Evolutionary conservation across 2,113 vertebrate species (phyloP).

Genomic region (Antechinus stuartii): DNA sequence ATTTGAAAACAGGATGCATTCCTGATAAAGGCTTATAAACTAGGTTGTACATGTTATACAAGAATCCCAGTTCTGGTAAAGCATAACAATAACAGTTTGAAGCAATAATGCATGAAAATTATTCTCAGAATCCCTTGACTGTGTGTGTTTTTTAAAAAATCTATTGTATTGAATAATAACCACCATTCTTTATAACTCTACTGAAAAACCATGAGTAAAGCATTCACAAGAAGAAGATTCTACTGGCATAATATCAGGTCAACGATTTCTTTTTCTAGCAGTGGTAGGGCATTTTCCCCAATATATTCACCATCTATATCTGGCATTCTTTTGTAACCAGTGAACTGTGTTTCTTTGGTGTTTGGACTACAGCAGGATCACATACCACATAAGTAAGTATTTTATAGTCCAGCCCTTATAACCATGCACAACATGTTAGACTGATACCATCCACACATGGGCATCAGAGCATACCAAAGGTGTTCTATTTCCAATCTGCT

Average conservation of each 20-base stretch:
- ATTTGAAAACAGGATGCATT: background rate
- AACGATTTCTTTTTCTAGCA: conserved; percentile 40
- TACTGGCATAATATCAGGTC: background rate
- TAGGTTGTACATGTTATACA: conserved; percentile 5
- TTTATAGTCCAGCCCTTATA: background rate
- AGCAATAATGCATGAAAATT: background rate
- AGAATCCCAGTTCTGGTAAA: background rate
- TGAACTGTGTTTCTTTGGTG: background rate
- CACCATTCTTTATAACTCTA: background rate
- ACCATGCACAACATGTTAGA: background rate
- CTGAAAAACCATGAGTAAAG: background rate
- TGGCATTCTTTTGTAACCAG: background rate
- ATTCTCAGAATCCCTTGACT: background rate
- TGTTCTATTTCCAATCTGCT: background rate
- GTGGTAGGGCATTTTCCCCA: conserved; percentile 3
- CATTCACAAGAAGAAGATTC: conserved; percentile 27
- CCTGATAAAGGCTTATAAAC: conserved; percentile 1
- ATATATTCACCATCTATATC: background rate
- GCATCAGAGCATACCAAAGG: background rate
- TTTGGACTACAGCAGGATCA: background rate
- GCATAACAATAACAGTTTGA: background rate
- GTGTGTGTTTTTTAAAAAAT: conserved; percentile 18
- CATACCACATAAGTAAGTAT: background rate
- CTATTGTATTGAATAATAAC: background rate
- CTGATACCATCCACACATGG: background rate